Conservation (phyloP, 2,888 invertebrate genomes). For the Lycophotia porphyrea region DNA sequence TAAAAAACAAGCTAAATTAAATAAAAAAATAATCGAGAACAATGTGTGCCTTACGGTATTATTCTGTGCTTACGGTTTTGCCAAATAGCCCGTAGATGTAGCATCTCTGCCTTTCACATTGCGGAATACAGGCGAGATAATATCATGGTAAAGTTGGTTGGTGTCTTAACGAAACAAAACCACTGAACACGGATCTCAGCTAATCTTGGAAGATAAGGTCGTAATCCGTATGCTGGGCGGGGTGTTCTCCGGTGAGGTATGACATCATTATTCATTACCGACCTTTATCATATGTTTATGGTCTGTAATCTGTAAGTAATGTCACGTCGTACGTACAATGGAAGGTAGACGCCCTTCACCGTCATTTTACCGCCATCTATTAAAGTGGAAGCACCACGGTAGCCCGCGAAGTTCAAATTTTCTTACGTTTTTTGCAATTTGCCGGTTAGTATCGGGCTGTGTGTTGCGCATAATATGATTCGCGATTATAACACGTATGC, state of each 20-base stretch:
- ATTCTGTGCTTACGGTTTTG: neutral
- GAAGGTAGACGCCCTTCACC: neutral
- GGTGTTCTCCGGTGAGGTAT: slow-evolving; percentile 1
- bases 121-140: neutral
- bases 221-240: slow-evolving; percentile 38
- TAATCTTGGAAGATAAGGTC: slow-evolving; percentile 26
- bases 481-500: too few relatives aligned
- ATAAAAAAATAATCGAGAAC: neutral
- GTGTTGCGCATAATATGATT: too few relatives aligned
- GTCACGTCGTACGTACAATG: neutral
- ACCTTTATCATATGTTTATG: neutral
- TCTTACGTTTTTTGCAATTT: neutral
- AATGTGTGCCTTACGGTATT: neutral
- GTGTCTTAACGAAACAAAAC: neutral
- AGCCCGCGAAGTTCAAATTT: neutral
- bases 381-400: neutral
- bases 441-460: too few relatives aligned
- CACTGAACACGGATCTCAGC: neutral
- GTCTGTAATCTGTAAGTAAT: neutral
- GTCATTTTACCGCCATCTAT: neutral
- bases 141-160: neutral
- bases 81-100: neutral
- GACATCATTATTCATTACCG: slow-evolving; percentile 42
- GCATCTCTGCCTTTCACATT: neutral
- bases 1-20: too few relatives aligned